Base-by-base conservation (phyloP, 2,113 vertebrate genomes). In the Excalfactoria chinensis region DNA sequence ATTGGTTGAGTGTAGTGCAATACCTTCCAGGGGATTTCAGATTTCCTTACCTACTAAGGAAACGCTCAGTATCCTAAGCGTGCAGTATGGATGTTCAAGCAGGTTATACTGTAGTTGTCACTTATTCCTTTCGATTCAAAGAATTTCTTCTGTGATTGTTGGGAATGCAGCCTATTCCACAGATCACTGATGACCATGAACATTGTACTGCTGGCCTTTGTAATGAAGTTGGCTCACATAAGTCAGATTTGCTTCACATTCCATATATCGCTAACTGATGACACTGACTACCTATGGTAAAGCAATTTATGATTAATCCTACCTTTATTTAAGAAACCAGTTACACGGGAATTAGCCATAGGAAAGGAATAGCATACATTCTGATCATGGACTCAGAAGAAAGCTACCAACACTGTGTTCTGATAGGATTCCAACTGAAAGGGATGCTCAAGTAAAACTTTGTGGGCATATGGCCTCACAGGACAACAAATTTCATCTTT, bases 401-500 rank as follows among this genome's bases (percentile, higher is more conserved):
- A 77, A 13, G 13, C 30, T 15, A 71, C 23, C 71, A 84, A 59
- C 83, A 80, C 9, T 37, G 48, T 3, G 4, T 13, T 79, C 89
- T 37, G 20, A 6, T 35, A 21, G n/a, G 49, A 73, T 78, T 92
- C 59, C 62, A 16, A 16, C 22, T 74, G 48, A 7, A 40, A 73
- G 12, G 6, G 37, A 73, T 79, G 30, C 3, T 66, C 13, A 73
- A 20, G 25, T 51, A 73, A 84, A 80, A 40, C 11, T 15, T 18
- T 59, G 28, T 12, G 14, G 32, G 22, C 0, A 1, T 7, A 25
- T 1, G 59, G 34, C 12, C 21, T n/a, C 49, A 34, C 1, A 74
- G 22, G 17, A 23, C 16, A 70, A 85, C 11, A 59, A 73, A 80
- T 41, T 13, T 49, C 79, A 48, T 15, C 21, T 68, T 55, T 75